phyloP scores from a whole-genome alignment of 2,113 vertebrate genomes.

The Paraplagusia blochii region DNA sequence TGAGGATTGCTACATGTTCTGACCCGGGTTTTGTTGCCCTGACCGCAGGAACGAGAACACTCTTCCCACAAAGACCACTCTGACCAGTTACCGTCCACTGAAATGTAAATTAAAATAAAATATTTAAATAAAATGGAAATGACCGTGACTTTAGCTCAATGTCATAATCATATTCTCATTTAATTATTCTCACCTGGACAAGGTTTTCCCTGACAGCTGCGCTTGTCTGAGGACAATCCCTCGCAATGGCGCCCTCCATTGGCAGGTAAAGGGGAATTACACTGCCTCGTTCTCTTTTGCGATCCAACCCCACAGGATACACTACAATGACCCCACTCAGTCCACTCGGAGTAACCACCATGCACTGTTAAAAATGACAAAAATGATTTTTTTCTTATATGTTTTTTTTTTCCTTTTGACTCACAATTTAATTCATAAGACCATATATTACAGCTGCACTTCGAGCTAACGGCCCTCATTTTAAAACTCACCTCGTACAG shows the following conservation, averaged over 20 bases:
- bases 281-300: slow-evolving; percentile 84
- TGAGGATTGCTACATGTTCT: slow-evolving; percentile 84
- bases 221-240: slow-evolving; percentile 74
- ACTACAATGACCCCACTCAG: slow-evolving; percentile 86
- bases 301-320: slow-evolving; percentile 85
- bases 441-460: too few relatives aligned
- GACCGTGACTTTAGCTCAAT: too few relatives aligned
- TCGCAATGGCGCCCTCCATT: slow-evolving; percentile 86
- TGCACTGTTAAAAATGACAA: slow-evolving; percentile 78
- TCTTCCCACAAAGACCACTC: slow-evolving; percentile 93
- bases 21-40: slow-evolving; percentile 87
- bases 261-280: slow-evolving; percentile 86
- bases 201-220: slow-evolving; percentile 80
- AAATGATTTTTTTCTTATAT: not conserved
- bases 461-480: too few relatives aligned
- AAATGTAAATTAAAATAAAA: slow-evolving; percentile 65
- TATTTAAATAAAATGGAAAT: too few relatives aligned
- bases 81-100: slow-evolving; percentile 93
- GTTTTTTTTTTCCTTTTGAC: not conserved
- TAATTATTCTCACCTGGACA: slow-evolving; percentile 83
- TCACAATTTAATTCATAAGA: too few relatives aligned
- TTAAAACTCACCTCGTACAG: slow-evolving; percentile 83
- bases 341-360: slow-evolving; percentile 89
- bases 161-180: not conserved
- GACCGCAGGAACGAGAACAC: slow-evolving; percentile 89